A percentile compares a stretch with the other conserved stretches of the same genome.
phyloP scores from a whole-genome alignment of 2,797 vertebrate genomes.

The Bothrops alternatus region DNA sequence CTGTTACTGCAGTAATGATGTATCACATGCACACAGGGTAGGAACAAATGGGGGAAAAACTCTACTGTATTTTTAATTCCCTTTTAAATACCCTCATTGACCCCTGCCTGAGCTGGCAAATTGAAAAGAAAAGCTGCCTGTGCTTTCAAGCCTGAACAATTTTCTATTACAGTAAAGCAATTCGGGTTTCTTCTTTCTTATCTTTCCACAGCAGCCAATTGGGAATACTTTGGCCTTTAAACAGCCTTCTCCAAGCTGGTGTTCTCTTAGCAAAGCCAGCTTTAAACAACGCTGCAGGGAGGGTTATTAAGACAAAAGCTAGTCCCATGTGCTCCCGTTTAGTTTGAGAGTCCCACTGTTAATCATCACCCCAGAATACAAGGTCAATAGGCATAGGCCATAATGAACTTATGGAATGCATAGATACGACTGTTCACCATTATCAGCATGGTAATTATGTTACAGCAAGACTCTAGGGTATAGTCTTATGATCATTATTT shows the following conservation, averaged over 20 bases:
- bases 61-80: slow-evolving; percentile 12
- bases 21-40: not conserved
- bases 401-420: not conserved
- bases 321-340: not conserved
- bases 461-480: not conserved
- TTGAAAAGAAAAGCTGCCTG: slow-evolving; percentile 1
- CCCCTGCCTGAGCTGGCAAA: not conserved
- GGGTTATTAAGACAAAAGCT: not conserved
- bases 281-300: not conserved
- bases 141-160: slow-evolving; percentile 7
- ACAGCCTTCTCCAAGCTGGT: not conserved
- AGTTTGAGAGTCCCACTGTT: not conserved
- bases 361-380: not conserved
- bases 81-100: slow-evolving; percentile 12
- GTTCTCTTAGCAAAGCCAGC: not conserved
- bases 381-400: not conserved
- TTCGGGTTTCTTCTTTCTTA: not conserved
- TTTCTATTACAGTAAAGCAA: slow-evolving; percentile 23
- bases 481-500: not conserved
- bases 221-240: not conserved
- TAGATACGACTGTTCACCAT: not conserved
- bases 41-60: slow-evolving; percentile 2
- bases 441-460: not conserved
- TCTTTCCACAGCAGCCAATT: slow-evolving; percentile 9
- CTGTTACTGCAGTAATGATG: not conserved